Percentiles rank a stretch among this genome's conserved stretches.
Evolutionary conservation across 2,797 vertebrate species (phyloP).

Genomic region (Liparis tanakae): DNA sequence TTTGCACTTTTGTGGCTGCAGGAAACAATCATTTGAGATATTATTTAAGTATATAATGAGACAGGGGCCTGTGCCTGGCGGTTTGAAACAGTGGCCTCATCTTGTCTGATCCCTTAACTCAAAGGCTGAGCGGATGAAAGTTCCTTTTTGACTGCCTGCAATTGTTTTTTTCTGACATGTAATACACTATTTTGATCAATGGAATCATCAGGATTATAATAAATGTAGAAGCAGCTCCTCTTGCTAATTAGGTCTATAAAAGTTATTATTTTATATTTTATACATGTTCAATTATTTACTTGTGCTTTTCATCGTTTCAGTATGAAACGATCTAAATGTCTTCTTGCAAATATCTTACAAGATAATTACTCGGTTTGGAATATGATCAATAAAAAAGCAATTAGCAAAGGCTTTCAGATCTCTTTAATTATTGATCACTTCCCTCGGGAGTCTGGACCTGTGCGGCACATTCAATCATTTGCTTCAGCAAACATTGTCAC

Average conservation of each 20-base stretch:
- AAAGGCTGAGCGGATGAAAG: conserved; percentile 5
- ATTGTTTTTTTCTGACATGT: background rate
- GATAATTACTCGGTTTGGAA: conserved; percentile 50
- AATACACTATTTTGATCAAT: background rate
- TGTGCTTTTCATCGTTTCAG: conserved; percentile 32
- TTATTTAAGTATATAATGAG: background rate
- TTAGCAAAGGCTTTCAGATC: conserved; percentile 51
- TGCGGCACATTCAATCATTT: conserved; percentile 23
- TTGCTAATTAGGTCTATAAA: conserved; percentile 22
- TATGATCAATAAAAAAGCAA: conserved; percentile 57
- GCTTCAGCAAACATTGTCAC: conserved; percentile 30
- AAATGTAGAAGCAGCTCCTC: background rate
- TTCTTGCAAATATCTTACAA: conserved; percentile 37
- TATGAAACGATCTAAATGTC: conserved; percentile 18
- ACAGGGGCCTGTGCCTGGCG: background rate
- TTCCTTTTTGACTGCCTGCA: background rate
- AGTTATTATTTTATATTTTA: background rate
- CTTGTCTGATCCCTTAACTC: conserved; percentile 2
- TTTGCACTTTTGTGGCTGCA: background rate
- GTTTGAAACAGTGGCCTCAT: conserved; percentile 10
- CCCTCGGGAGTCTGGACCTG: conserved; percentile 27
- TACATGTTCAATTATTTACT: conserved; percentile 5
- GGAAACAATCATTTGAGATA: background rate
- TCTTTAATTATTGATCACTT: conserved; percentile 55
- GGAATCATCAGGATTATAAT: background rate